phyloP scores from a whole-genome alignment of 2,888 invertebrate genomes.

The Caenorhabditis sulstoni region DNA sequence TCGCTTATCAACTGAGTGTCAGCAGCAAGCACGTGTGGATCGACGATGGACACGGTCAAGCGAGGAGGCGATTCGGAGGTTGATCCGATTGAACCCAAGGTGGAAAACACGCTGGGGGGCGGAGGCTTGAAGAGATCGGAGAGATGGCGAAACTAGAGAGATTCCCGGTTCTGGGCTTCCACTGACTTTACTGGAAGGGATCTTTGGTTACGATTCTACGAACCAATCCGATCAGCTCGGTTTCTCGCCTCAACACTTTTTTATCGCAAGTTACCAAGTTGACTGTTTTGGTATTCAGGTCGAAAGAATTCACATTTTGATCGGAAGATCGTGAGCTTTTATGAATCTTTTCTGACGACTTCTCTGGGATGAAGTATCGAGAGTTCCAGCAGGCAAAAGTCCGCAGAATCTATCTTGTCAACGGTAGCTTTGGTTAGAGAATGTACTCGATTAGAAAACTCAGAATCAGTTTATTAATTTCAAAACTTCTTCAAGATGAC shows the following conservation, averaged over 20 bases:
- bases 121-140: background rate
- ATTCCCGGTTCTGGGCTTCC: background rate
- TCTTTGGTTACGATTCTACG: constrained; percentile 25
- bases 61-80: background rate
- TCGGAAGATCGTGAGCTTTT: too few species aligned
- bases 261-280: constrained; percentile 21
- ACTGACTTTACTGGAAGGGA: background rate
- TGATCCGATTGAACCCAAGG: constrained; percentile 46
- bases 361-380: too few species aligned
- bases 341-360: too few species aligned
- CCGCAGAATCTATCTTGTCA: too few species aligned
- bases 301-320: background rate
- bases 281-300: too few species aligned
- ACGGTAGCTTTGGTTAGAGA: too few species aligned
- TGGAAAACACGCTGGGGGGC: constrained; percentile 44
- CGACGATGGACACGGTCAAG: constrained; percentile 33
- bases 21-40: constrained; percentile 51
- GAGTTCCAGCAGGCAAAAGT: too few species aligned
- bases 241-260: constrained; percentile 39
- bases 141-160: constrained; percentile 16
- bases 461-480: too few species aligned
- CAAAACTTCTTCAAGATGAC: too few species aligned
- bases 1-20: constrained; percentile 41
- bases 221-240: constrained; percentile 4
- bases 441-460: too few species aligned